Base-by-base conservation (phyloP, 2,113 vertebrate species). In the Camelus dromedarius region DNA sequence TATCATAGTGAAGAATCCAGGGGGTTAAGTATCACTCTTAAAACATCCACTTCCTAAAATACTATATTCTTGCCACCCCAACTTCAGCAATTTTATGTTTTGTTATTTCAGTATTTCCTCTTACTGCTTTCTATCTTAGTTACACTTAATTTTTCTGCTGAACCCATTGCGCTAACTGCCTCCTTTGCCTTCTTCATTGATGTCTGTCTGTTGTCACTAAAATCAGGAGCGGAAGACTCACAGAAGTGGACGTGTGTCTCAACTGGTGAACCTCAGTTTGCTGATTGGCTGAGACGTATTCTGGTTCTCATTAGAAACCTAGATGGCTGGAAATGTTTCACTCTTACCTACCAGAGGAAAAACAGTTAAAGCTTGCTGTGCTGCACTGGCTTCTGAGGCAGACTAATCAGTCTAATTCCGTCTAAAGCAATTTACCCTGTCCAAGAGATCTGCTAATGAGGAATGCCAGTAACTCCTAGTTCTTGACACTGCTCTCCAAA, bases 341-440 rank as follows among this genome's bases (percentile, higher is more conserved):
- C 15, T 92, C 67, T 76, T 82, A 93, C 5, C 70, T 69, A 91
- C 50, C 52, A 84, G 86, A 72, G 52, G 35, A 94, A 89, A 96
- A 87, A 69, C 85, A 87, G 73, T 76, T 89, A 94, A 72, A 95
- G 66, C 56, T 89, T 93, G 67, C 86, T 76, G 14, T 94, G 64
- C 86, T 94, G 95, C 35, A 46, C 73, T 95, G 94, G 95, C 91
- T 96, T 97, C 66, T 93, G 92, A 96, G 86, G 66, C 69, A 80
- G 83, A 48, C 82, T 92, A 97, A 97, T 98, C 98, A 97, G 97
- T 97, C 97, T 95, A 91, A 92, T 98, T 97, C 97, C 2, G 6
- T 97, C 96, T 96, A 95, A 96, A 97, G 73, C 93, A 96, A 95
- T 98, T 97, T 97, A 96, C 93, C 79, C 86, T 97, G 95, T 97